Base-by-base conservation (phyloP, 2,113 vertebrate genomes). In the Mystacornis crossleyi region DNA sequence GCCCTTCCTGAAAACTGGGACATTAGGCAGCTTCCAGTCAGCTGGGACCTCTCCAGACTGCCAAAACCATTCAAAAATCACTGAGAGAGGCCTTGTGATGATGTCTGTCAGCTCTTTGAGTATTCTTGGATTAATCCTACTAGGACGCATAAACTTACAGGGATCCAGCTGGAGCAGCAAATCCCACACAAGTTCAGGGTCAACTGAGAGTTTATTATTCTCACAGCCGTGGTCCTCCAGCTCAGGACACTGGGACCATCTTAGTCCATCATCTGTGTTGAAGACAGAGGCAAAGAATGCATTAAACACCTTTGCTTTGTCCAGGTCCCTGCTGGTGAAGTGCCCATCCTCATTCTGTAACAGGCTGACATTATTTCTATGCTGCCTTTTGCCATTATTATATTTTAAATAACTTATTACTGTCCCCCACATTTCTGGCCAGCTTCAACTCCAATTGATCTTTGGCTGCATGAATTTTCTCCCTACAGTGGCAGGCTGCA, bases 61-160 rank as follows among this genome's bases (percentile, higher is more conserved):
- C 14, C 36, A 36, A 75, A 43, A 66, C 8, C 3, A 25, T 43
- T 75, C 19, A 75, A 75, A 66, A 75, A 67, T 43, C 34, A 31
- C 31, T 34, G 20, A 57, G 19, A 40, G 42, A 48, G 8, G 36
- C 25, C 31, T 86, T 0, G 0, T 0, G 0, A 43, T 58, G 24
- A 4, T 42, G 25, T 50, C 43, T 48, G 13, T 31, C 82, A 42
- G 25, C 6, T 66, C 31, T 20, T 42, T 11, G 25, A 67, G 31
- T 58, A 25, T 25, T 50, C 10, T 43, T 67, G 33, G 20, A 51
- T 42, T 86, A 51, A 43, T 51, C 43, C 20, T n/a, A 18, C 13
- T 9, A 50, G 20, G 43, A 50, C 36, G 13, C 31, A 67, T 3
- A 36, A 33, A 43, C 20, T 58, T 51, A 50, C 8, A 58, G 26